These are phyloP conservation scores for Antheraea assamensis DNA, from an alignment of 2,888 invertebrate genomes.

Conservation along the genomic window DNA sequence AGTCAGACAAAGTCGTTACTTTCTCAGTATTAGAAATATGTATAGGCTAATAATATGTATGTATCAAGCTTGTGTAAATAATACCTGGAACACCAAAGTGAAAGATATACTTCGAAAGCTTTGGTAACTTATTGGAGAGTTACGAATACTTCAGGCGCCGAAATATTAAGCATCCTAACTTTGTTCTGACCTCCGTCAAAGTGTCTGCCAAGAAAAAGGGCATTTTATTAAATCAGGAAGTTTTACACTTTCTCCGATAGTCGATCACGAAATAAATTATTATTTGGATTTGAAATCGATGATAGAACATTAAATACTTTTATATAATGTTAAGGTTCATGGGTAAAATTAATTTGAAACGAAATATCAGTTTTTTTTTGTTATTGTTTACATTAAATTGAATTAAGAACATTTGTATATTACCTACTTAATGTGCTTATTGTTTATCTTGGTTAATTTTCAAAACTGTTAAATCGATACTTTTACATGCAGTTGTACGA, in stretches of 20 bases:
- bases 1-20: too few species aligned
- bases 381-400: too few species aligned
- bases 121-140: conserved; percentile 11
- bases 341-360: background rate
- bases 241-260: conserved; percentile 17
- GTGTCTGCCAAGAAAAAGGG: conserved; percentile 28
- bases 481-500: too few species aligned
- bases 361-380: background rate
- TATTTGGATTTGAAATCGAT: conserved; percentile 18
- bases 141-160: conserved; percentile 16
- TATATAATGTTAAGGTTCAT: background rate
- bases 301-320: conserved; percentile 3
- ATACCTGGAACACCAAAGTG: background rate
- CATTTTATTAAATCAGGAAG: conserved; percentile 33
- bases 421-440: too few species aligned
- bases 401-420: too few species aligned
- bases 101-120: background rate
- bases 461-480: too few species aligned
- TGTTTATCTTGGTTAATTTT: too few species aligned
- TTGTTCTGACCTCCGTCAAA: conserved; percentile 30
- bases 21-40: too few species aligned
- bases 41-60: background rate
- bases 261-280: conserved; percentile 22
- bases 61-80: conserved; percentile 10
- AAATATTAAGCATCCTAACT: conserved; percentile 25